A percentile compares a stretch with the other conserved stretches of the same genome.
These are phyloP conservation scores for Crenichthys baileyi DNA, from an alignment of 2,797 vertebrate genomes.

Conservation along the genomic window DNA sequence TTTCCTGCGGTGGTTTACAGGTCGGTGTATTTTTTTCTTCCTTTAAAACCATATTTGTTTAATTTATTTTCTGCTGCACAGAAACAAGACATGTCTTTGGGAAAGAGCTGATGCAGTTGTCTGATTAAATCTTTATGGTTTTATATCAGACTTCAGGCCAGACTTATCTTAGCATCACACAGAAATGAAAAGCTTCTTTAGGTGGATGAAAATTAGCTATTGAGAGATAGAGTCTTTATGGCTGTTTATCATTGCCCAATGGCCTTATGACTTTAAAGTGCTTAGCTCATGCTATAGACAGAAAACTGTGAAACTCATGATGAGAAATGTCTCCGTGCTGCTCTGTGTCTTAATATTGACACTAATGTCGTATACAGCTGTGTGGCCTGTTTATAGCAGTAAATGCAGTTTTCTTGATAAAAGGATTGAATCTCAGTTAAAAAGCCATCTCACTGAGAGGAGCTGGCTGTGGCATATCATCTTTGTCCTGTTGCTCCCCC, in stretches of 20 bases:
- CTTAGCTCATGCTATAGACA: neutral
- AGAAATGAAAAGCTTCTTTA: constrained; percentile 10
- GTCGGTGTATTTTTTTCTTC: constrained; percentile 77
- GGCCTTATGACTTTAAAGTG: neutral
- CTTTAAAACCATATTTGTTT: constrained; percentile 7
- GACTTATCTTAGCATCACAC: neutral
- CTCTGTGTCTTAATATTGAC: neutral
- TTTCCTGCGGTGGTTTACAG: constrained; percentile 96
- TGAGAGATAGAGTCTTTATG: constrained; percentile 20
- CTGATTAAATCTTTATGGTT: constrained; percentile 16
- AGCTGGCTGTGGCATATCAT: neutral
- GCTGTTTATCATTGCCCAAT: constrained; percentile 4
- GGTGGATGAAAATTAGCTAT: constrained; percentile 5
- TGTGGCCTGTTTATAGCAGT: neutral
- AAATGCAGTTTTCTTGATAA: neutral
- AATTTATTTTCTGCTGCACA: constrained; percentile 10
- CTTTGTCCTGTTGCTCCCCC: neutral
- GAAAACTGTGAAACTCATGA: no score
- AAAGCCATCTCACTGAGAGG: neutral
- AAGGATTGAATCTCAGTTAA: neutral
- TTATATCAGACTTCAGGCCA: neutral
- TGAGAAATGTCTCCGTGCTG: neutral
- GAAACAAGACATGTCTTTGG: constrained; percentile 14
- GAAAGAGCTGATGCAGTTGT: constrained; percentile 2
- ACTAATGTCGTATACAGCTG: neutral